Conservation (phyloP, 2,888 invertebrate genomes). For the Eupelmus urozonus region DNA sequence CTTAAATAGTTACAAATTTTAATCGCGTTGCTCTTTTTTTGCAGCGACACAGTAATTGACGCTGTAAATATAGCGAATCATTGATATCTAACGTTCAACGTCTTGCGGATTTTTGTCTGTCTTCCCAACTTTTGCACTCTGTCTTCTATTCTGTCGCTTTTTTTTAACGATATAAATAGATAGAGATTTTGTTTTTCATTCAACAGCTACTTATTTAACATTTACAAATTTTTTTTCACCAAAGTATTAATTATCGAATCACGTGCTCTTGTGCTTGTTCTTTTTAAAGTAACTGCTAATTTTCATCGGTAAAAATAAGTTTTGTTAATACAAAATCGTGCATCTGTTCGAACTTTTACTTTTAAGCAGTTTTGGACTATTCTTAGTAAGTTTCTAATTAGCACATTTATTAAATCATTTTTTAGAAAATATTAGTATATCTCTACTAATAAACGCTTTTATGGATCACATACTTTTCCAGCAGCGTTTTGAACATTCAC, state of each 20-base stretch:
- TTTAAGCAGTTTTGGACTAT: slow-evolving; percentile 37
- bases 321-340: slow-evolving; percentile 43
- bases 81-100: background rate
- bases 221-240: background rate
- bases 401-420: background rate
- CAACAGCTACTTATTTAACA: background rate
- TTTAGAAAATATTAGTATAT: slow-evolving; percentile 12
- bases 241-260: background rate
- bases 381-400: background rate
- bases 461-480: slow-evolving; percentile 20
- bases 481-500: background rate
- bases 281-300: background rate
- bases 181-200: background rate
- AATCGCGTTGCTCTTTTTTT: slow-evolving; percentile 2
- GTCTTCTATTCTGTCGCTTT: slow-evolving; percentile 16
- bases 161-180: background rate
- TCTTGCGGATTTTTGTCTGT: slow-evolving; percentile 65
- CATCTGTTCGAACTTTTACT: slow-evolving; percentile 47
- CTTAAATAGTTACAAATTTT: background rate
- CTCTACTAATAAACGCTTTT: slow-evolving; percentile 33
- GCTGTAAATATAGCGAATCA: too few relatives aligned
- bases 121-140: slow-evolving; percentile 63
- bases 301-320: slow-evolving; percentile 48
- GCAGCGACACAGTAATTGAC: background rate
- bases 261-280: slow-evolving; percentile 3